Percentiles rank a stretch among this genome's conserved stretches.
These are phyloP conservation scores for Watsonalla cultraria DNA, from an alignment of 2,888 invertebrate species.

Conservation along the genomic window DNA sequence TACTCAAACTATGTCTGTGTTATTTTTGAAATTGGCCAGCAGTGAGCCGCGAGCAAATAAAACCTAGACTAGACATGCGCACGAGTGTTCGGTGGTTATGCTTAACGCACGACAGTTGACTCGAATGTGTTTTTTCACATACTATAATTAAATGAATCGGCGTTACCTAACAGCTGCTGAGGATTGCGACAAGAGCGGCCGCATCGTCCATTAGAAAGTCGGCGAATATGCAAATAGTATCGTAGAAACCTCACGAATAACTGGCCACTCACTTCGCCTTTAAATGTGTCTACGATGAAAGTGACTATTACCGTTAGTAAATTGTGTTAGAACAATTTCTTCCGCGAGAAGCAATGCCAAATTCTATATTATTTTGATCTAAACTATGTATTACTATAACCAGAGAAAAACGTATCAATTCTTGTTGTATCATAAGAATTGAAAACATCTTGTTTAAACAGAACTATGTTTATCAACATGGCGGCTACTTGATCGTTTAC, in stretches of 20 bases:
- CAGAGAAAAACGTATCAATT: slow-evolving; percentile 20
- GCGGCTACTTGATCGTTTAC: slow-evolving; percentile 41
- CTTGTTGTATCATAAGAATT: slow-evolving; percentile 35
- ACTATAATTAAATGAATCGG: slow-evolving; percentile 72
- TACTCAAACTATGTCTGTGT: slow-evolving; percentile 14
- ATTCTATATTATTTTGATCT: slow-evolving; percentile 31
- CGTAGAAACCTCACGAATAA: slow-evolving; percentile 79
- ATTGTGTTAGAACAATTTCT: slow-evolving; percentile 70
- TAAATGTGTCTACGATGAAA: slow-evolving; percentile 76
- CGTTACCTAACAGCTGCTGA: slow-evolving; percentile 71
- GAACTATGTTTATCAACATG: slow-evolving; percentile 54
- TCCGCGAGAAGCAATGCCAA: slow-evolving; percentile 48
- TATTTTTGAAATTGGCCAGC: slow-evolving; percentile 38
- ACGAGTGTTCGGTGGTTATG: slow-evolving; percentile 39
- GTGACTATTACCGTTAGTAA: slow-evolving; percentile 74
- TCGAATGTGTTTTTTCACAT: slow-evolving; percentile 47
- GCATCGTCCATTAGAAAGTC: slow-evolving; percentile 78
- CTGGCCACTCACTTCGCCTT: slow-evolving; percentile 76
- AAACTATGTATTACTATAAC: slow-evolving; percentile 22
- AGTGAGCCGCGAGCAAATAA: slow-evolving; percentile 41
- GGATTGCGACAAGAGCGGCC: slow-evolving; percentile 75
- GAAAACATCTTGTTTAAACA: slow-evolving; percentile 49
- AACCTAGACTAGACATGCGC: slow-evolving; percentile 42
- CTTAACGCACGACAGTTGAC: slow-evolving; percentile 58
- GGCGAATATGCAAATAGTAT: slow-evolving; percentile 78